phyloP scores from a whole-genome alignment of 2,113 vertebrate species.

The Clinocottus analis region DNA sequence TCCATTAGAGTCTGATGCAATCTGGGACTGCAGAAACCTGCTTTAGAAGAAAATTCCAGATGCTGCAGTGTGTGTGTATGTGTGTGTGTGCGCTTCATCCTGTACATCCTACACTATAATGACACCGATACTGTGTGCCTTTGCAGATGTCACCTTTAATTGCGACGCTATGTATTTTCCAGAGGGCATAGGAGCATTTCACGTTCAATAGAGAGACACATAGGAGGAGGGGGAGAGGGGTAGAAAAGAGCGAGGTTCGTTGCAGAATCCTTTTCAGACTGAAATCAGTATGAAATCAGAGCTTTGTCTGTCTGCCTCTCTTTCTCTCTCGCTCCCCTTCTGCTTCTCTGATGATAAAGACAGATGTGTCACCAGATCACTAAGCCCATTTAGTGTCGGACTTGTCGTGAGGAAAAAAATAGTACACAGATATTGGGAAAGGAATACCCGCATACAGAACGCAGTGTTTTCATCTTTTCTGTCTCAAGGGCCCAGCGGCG shows the following conservation, averaged over 20 bases:
- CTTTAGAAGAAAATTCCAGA: conserved; percentile 70
- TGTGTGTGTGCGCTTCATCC: conserved; percentile 43
- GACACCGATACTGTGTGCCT: conserved; percentile 65
- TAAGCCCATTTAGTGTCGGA: conserved; percentile 50
- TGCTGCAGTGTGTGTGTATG: conserved; percentile 42
- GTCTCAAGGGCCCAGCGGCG: conserved; percentile 89
- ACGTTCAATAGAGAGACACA: conserved; percentile 15
- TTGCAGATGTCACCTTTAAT: conserved; percentile 64
- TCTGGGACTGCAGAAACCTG: conserved; percentile 46
- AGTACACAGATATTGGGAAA: conserved; percentile 35
- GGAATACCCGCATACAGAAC: conserved; percentile 29
- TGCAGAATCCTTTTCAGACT: conserved; percentile 54
- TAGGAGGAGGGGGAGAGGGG: background rate
- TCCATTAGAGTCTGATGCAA: conserved; percentile 74
- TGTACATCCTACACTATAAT: conserved; percentile 64
- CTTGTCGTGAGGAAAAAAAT: conserved; percentile 57
- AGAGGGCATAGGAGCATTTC: conserved; percentile 46
- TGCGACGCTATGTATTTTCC: conserved; percentile 67
- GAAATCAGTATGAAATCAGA: conserved; percentile 73
- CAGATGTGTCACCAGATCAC: conserved; percentile 69
- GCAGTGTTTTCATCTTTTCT: conserved; percentile 53
- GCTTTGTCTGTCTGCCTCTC: conserved; percentile 64
- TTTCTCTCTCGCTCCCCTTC: conserved; percentile 22
- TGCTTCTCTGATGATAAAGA: conserved; percentile 65
- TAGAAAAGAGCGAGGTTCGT: conserved; percentile 16